Evolutionary conservation across 2,113 vertebrate genomes (phyloP).

Genomic region (Vidua macroura): DNA sequence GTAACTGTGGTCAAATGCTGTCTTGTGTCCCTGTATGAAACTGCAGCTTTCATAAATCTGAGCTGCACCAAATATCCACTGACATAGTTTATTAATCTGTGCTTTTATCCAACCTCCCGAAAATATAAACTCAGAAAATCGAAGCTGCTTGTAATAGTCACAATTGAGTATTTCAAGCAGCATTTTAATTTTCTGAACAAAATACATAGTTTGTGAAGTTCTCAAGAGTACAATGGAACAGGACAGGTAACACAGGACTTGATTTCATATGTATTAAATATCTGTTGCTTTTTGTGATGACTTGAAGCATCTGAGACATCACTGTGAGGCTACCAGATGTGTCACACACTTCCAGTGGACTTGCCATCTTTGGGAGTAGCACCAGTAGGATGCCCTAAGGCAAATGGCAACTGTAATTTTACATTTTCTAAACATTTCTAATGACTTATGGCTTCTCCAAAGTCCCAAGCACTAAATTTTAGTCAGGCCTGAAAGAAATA

Average conservation of each 20-base stretch:
- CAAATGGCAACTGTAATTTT: not conserved
- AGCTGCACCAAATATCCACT: not conserved
- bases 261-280: not conserved
- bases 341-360: not conserved
- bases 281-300: not conserved
- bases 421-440: not conserved
- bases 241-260: not conserved
- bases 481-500: not conserved
- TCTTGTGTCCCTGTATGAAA: not conserved
- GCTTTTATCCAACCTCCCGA: not conserved
- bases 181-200: not conserved
- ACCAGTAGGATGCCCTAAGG: not conserved
- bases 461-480: not conserved
- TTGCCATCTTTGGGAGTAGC: not conserved
- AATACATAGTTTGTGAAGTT: not conserved
- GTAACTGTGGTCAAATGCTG: not conserved
- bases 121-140: not conserved
- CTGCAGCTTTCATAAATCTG: not conserved
- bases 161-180: not conserved
- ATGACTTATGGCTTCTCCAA: not conserved
- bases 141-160: not conserved
- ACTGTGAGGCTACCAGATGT: not conserved
- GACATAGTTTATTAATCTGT: not conserved
- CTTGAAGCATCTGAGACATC: not conserved
- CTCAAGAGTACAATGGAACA: fast-evolving